phyloP scores from a whole-genome alignment of 1,140 invertebrate species.

The Aleiodes sp. region DNA sequence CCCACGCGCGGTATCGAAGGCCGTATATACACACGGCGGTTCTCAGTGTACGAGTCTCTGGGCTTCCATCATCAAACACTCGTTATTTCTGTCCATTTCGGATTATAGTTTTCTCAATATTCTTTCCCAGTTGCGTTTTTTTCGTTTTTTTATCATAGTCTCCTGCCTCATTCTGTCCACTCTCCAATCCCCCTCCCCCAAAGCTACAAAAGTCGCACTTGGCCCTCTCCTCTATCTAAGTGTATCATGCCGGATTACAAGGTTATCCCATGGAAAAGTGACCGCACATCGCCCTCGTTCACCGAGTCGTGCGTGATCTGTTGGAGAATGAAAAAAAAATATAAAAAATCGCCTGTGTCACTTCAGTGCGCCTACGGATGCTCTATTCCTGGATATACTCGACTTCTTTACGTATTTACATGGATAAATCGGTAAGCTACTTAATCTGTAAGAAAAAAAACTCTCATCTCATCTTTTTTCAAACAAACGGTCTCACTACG shows the following conservation, averaged over 20 bases:
- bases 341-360: constrained; percentile 33
- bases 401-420: constrained; percentile 24
- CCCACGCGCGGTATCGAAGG: constrained; percentile 24
- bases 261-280: constrained; percentile 37
- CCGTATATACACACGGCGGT: constrained; percentile 42
- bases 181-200: background rate
- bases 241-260: constrained; percentile 42
- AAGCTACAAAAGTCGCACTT: constrained; percentile 23
- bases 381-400: background rate
- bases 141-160: constrained; percentile 2
- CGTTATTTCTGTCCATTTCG: constrained; percentile 62
- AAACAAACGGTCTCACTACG: no score
- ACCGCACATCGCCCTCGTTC: constrained; percentile 30
- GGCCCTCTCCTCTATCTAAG: constrained; percentile 32
- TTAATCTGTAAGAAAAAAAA: constrained; percentile 6
- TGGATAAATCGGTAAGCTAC: background rate
- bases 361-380: background rate
- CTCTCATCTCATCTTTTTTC: no score
- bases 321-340: constrained; percentile 1
- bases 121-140: constrained; percentile 26
- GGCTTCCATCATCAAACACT: constrained; percentile 59
- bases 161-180: constrained; percentile 4
- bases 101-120: constrained; percentile 58
- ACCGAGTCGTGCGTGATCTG: constrained; percentile 23
- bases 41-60: constrained; percentile 39